Percentiles rank a stretch among this genome's conserved stretches.
Evolutionary conservation across 1,140 invertebrate genomes (phyloP).

Genomic region (Aphelenchoides avenae): DNA sequence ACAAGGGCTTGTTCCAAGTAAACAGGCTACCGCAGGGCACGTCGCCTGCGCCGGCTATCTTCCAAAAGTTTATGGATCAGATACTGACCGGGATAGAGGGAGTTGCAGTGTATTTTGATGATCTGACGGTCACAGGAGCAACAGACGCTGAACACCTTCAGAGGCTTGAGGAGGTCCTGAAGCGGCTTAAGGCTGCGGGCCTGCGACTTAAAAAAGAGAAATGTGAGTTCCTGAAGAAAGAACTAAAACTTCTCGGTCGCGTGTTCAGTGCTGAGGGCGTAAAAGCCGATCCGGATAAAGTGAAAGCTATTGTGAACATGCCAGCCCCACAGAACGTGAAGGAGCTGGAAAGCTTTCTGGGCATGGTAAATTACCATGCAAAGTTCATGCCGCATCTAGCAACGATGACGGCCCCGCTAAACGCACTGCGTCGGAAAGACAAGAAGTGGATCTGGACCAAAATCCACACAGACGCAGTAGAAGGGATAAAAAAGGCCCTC

Average conservation of each 20-base stretch:
- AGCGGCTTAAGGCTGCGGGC: slow-evolving; percentile 51
- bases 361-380: slow-evolving; percentile 37
- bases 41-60: slow-evolving; percentile 37
- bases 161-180: slow-evolving; percentile 55
- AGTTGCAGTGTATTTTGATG: slow-evolving; percentile 57
- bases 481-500: slow-evolving; percentile 49
- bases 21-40: slow-evolving; percentile 4
- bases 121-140: slow-evolving; percentile 55
- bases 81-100: slow-evolving; percentile 54
- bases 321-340: slow-evolving; percentile 23
- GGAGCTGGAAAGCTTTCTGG: slow-evolving; percentile 45
- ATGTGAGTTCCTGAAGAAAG: slow-evolving; percentile 24
- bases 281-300: slow-evolving; percentile 11
- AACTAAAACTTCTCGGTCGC: slow-evolving; percentile 12
- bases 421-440: slow-evolving; percentile 19
- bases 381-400: slow-evolving; percentile 21
- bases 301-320: slow-evolving; percentile 11
- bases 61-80: slow-evolving; percentile 51
- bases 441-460: slow-evolving; percentile 15
- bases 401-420: slow-evolving; percentile 13
- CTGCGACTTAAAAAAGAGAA: slow-evolving; percentile 61
- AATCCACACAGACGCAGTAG: slow-evolving; percentile 31
- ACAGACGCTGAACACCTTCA: slow-evolving; percentile 46
- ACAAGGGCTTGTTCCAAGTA: slow-evolving; percentile 1
- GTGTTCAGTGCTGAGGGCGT: slow-evolving; percentile 13